A percentile compares a stretch with the other conserved stretches of the same genome.
phyloP scores from a whole-genome alignment of 2,113 vertebrate species.

The Nothocercus julius region DNA sequence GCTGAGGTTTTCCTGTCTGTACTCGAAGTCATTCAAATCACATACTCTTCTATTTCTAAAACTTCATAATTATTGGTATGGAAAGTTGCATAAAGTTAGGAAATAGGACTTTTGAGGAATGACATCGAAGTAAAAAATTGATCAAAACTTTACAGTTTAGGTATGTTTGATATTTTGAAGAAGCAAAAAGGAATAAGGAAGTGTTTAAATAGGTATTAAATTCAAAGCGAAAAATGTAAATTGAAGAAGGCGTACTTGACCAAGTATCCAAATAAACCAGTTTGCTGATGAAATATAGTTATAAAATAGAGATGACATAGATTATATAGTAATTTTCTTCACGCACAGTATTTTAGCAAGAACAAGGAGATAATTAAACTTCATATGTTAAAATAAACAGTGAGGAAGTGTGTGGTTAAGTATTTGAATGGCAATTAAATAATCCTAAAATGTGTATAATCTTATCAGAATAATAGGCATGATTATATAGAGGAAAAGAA shows the following conservation, averaged over 20 bases:
- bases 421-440: slow-evolving; percentile 1
- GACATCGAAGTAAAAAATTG: background rate
- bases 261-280: background rate
- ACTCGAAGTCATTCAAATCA: background rate
- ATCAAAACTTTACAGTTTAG: background rate
- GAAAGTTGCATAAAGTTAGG: background rate
- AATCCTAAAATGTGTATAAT: background rate
- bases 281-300: background rate
- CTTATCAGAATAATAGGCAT: background rate
- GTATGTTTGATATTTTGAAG: background rate
- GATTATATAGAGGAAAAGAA: background rate
- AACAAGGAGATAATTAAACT: background rate
- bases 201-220: background rate
- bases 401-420: background rate
- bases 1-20: background rate
- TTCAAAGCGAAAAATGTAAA: background rate
- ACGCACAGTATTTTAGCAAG: background rate
- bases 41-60: background rate
- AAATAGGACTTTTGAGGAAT: background rate
- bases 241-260: background rate
- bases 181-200: background rate
- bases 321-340: background rate
- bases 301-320: background rate
- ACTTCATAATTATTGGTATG: background rate
- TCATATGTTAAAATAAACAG: background rate